Evolutionary conservation across 2,888 invertebrate species (phyloP).

Genomic region (Idaea aversata): DNA sequence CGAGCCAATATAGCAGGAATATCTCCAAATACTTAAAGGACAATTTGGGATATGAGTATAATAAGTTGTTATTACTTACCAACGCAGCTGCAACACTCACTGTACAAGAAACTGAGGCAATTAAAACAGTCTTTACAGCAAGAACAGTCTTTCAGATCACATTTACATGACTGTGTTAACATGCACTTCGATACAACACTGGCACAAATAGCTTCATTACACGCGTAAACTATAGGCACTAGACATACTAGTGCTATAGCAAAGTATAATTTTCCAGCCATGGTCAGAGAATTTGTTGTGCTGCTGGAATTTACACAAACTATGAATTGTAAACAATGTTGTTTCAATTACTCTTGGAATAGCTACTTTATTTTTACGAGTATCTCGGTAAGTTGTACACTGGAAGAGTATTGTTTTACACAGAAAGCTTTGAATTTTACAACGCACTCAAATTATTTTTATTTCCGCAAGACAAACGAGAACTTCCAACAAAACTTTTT

Average conservation of each 20-base stretch:
- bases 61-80: conserved; percentile 82
- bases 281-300: conserved; percentile 32
- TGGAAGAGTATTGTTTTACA: not conserved
- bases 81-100: conserved; percentile 98
- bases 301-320: conserved; percentile 28
- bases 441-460: not conserved
- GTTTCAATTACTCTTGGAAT: conserved; percentile 2
- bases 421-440: not conserved
- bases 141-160: conserved; percentile 94
- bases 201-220: conserved; percentile 97
- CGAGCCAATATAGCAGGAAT: too few relatives aligned
- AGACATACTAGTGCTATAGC: conserved; percentile 55
- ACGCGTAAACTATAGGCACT: conserved; percentile 75
- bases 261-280: conserved; percentile 62
- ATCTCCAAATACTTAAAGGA: too few relatives aligned
- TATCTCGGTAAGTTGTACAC: not conserved
- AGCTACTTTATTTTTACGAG: not conserved
- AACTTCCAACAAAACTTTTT: not conserved
- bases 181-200: conserved; percentile 98
- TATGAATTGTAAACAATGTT: conserved; percentile 48
- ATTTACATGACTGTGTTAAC: conserved; percentile 97
- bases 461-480: not conserved
- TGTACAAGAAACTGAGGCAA: conserved; percentile 93
- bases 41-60: too few relatives aligned
- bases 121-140: conserved; percentile 96